A percentile compares a stretch with the other conserved stretches of the same genome.
phyloP scores from a whole-genome alignment of 2,113 vertebrate species.

The Gorsachius goisagi region DNA sequence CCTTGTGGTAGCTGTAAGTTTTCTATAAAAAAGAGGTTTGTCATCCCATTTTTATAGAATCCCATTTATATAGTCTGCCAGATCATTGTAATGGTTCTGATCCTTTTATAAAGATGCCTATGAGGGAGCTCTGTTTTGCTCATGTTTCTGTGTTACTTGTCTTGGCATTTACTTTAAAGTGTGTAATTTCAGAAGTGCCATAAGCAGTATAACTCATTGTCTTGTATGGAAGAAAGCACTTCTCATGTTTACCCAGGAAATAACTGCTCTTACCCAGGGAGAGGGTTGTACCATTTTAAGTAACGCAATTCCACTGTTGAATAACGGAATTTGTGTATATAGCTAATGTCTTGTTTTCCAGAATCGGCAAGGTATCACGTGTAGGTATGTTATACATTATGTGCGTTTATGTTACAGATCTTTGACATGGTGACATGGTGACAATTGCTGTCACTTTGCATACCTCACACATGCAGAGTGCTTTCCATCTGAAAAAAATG shows the following conservation, averaged over 20 bases:
- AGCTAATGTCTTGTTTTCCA: background rate
- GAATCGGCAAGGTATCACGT: background rate
- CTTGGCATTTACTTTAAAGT: background rate
- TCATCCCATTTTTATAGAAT: background rate
- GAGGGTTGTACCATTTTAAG: background rate
- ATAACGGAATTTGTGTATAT: background rate
- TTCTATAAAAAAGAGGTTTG: background rate
- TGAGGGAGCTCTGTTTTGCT: background rate
- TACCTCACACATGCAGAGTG: background rate
- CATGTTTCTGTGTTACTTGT: background rate
- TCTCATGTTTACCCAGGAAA: background rate
- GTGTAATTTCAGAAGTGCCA: background rate
- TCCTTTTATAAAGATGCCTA: background rate
- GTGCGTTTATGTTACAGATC: background rate
- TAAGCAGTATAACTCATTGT: background rate
- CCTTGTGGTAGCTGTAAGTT: background rate
- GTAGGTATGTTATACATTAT: background rate
- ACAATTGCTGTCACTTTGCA: background rate
- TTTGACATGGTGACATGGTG: background rate
- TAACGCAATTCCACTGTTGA: background rate
- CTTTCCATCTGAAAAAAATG: background rate
- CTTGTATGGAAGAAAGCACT: background rate
- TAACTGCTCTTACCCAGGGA: background rate
- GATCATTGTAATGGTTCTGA: background rate
- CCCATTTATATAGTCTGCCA: background rate